Evolutionary conservation across 2,888 invertebrate species (phyloP).

Genomic region (Helobdella robusta): DNA sequence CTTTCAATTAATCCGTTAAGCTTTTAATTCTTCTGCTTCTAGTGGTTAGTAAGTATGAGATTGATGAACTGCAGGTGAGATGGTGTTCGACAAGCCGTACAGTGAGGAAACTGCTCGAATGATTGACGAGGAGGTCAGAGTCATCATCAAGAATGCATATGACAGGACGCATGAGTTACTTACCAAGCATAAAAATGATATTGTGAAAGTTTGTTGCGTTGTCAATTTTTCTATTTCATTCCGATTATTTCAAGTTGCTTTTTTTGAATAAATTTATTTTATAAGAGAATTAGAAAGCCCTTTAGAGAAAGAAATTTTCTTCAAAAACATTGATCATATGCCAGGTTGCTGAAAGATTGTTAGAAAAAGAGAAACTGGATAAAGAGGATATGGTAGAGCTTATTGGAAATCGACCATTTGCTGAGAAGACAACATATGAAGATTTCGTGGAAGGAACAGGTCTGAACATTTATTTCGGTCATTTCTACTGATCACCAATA

Average conservation of each 20-base stretch:
- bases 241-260: background rate
- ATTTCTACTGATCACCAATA: too few relatives aligned
- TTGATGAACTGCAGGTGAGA: conserved; percentile 62
- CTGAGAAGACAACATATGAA: conserved; percentile 97
- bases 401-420: conserved; percentile 84
- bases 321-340: background rate
- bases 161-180: conserved; percentile 69
- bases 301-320: background rate
- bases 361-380: conserved; percentile 86
- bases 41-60: too few relatives aligned
- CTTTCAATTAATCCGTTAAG: too few relatives aligned
- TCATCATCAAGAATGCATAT: conserved; percentile 68
- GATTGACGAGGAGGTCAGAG: conserved; percentile 83
- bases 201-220: conserved; percentile 61
- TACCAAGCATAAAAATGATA: conserved; percentile 68
- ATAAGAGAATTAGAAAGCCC: background rate
- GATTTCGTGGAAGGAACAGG: conserved; percentile 77
- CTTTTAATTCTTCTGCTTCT: too few relatives aligned
- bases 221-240: background rate
- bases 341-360: conserved; percentile 78
- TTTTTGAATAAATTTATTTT: background rate
- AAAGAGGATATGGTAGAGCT: conserved; percentile 96
- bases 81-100: conserved; percentile 88
- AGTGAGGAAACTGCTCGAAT: conserved; percentile 75
- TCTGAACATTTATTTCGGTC: too few relatives aligned